Evolutionary conservation across 64 coral and sea anemone genomes (phyloP).

Genomic region (Actinia equina): DNA sequence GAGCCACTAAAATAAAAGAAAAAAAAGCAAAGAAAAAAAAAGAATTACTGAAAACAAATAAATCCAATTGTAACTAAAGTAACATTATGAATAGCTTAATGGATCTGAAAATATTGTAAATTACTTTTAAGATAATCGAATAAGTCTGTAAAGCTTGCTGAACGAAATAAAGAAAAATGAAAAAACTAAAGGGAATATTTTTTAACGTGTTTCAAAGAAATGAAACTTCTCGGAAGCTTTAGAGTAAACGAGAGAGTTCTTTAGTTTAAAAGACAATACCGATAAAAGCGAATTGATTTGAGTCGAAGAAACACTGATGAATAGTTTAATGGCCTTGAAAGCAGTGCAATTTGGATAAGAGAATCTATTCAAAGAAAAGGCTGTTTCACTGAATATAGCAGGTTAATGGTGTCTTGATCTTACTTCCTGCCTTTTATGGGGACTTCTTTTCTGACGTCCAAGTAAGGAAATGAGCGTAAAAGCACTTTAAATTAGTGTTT

Average conservation of each 20-base stretch:
- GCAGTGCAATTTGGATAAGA: constrained; percentile 8
- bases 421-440: constrained; percentile 22
- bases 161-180: not conserved
- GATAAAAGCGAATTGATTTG: not conserved
- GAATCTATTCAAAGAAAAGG: not conserved
- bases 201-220: not conserved
- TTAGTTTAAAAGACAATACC: not conserved
- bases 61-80: not conserved
- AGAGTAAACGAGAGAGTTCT: not conserved
- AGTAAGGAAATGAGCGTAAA: constrained; percentile 19
- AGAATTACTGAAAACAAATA: not conserved
- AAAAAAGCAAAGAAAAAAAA: not conserved
- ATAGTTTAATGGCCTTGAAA: constrained; percentile 23
- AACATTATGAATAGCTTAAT: not conserved
- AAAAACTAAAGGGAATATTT: not conserved
- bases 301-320: not conserved
- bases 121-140: not conserved
- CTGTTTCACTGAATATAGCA: constrained; percentile 11
- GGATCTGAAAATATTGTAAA: not conserved
- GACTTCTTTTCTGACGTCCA: not conserved
- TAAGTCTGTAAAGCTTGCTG: not conserved
- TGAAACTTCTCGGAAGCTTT: not conserved
- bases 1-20: not conserved
- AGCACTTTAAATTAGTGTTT: constrained; percentile 28
- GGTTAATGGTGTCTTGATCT: constrained; percentile 16